Conservation (phyloP, 2,888 invertebrate genomes). For the Folsomia candida region DNA sequence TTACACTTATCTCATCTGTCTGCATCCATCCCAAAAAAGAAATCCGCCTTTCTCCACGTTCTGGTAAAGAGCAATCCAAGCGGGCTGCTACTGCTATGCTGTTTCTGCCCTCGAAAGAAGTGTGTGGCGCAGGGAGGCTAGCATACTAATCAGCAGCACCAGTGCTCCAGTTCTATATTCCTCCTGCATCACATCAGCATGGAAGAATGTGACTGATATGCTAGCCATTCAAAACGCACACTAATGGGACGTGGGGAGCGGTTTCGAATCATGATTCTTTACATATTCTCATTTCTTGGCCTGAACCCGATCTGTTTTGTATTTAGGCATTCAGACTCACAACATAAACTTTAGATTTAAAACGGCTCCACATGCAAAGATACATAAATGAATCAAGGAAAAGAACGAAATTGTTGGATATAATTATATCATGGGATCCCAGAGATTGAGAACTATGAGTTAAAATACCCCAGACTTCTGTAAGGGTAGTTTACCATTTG, state of each 20-base stretch:
- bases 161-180: not conserved
- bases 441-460: not conserved
- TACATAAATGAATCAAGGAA: not conserved
- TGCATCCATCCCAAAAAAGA: not conserved
- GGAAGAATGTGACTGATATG: not conserved
- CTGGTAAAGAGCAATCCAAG: not conserved
- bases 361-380: not conserved
- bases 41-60: not conserved
- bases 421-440: no score
- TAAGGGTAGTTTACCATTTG: no score
- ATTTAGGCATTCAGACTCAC: no score
- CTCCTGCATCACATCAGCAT: not conserved
- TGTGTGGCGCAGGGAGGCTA: no score
- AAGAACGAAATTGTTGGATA: not conserved
- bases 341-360: not conserved
- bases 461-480: not conserved
- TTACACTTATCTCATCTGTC: not conserved
- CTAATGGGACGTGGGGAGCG: not conserved
- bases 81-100: not conserved
- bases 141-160: not conserved
- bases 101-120: no score
- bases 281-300: not conserved
- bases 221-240: not conserved
- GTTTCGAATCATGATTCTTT: no score
- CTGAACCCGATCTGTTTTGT: not conserved